phyloP scores from a whole-genome alignment of 2,888 invertebrate genomes.

The Drosophila ezoana region DNA sequence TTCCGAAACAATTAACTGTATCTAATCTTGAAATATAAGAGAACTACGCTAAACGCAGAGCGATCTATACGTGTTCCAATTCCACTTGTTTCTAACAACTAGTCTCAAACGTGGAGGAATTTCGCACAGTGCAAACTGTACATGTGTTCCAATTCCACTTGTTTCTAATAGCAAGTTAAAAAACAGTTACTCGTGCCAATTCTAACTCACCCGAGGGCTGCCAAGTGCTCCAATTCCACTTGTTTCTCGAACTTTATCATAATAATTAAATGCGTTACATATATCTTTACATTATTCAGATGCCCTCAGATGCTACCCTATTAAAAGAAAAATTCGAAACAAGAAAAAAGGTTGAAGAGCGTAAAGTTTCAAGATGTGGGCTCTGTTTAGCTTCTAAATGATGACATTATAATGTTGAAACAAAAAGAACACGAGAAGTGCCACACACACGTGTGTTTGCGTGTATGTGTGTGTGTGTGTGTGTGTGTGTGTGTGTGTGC shows the following conservation, averaged over 20 bases:
- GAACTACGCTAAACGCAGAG: no score
- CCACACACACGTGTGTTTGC: conserved; percentile 5
- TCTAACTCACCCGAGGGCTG: no score
- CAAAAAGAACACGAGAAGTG: conserved; percentile 19
- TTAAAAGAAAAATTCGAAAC: not conserved
- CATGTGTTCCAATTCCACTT: no score
- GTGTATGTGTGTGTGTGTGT: conserved; percentile 1
- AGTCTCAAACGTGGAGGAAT: no score
- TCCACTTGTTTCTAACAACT: not conserved
- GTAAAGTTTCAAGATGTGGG: conserved; percentile 20
- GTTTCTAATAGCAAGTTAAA: no score
- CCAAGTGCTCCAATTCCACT: not conserved
- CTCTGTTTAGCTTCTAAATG: conserved; percentile 36
- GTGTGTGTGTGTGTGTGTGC: conserved; percentile 3
- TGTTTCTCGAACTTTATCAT: not conserved
- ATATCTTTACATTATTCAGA: not conserved
- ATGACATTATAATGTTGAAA: conserved; percentile 45
- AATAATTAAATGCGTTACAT: not conserved
- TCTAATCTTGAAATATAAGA: no score
- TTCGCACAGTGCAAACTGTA: no score
- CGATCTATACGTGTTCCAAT: no score
- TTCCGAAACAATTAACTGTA: no score
- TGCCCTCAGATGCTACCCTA: no score
- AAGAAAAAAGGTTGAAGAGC: not conserved
- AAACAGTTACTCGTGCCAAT: no score